phyloP scores from a whole-genome alignment of 1,140 invertebrate genomes.

The Elysia chlorotica region DNA sequence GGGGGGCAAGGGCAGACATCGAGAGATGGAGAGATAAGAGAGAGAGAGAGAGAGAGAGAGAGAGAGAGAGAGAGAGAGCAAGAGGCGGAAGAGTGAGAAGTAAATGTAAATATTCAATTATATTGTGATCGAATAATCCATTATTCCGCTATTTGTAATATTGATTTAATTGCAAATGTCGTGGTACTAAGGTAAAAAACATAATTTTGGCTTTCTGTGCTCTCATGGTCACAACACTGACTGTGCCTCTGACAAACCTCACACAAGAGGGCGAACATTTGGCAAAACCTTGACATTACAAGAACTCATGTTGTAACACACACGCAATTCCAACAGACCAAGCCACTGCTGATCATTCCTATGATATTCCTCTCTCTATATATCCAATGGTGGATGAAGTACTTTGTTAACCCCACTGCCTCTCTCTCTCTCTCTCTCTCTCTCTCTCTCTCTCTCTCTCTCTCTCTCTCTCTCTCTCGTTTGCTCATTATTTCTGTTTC shows the following conservation, averaged over 20 bases:
- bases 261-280: background rate
- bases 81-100: background rate
- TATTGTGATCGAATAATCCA: too few relatives aligned
- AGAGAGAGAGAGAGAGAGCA: background rate
- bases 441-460: slow-evolving; percentile 27
- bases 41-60: background rate
- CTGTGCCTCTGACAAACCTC: background rate
- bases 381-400: background rate
- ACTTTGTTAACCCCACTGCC: background rate
- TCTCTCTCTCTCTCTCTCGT: slow-evolving; percentile 20
- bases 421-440: slow-evolving; percentile 10
- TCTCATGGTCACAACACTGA: background rate
- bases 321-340: background rate
- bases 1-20: background rate
- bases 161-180: too few relatives aligned
- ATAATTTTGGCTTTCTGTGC: too few relatives aligned
- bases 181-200: too few relatives aligned
- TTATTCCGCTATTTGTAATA: too few relatives aligned
- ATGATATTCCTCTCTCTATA: background rate
- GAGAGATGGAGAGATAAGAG: background rate
- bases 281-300: background rate
- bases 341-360: background rate
- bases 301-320: background rate
- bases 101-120: too few relatives aligned
- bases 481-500: background rate